These are phyloP conservation scores for Enteromius viviparus DNA, from an alignment of 2,797 vertebrate genomes.

Conservation along the genomic window DNA sequence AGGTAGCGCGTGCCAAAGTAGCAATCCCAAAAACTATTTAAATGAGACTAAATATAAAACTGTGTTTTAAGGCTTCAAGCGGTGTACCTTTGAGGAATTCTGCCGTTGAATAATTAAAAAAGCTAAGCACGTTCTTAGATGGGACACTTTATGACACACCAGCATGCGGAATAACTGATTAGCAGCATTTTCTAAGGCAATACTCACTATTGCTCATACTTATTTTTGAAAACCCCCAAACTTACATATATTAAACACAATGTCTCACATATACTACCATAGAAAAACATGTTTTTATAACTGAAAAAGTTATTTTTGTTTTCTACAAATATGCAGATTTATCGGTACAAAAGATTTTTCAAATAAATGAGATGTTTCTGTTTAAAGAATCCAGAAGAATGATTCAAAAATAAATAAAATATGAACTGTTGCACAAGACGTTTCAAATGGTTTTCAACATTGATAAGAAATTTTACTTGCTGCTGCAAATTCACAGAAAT, in stretches of 20 bases:
- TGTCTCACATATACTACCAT: background rate
- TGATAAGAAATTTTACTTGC: background rate
- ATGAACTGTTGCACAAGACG: no score
- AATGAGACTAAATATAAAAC: background rate
- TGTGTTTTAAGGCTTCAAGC: background rate
- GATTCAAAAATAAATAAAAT: no score
- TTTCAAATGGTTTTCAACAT: background rate
- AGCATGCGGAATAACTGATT: slow-evolving; percentile 11
- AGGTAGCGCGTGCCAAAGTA: background rate
- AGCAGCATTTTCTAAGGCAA: background rate
- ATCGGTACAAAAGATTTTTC: background rate
- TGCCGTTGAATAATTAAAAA: background rate
- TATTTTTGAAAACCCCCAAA: background rate
- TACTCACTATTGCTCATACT: background rate
- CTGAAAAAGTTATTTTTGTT: background rate
- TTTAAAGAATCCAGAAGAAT: background rate
- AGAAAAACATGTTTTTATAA: background rate
- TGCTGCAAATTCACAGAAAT: background rate
- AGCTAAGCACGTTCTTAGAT: background rate
- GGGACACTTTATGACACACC: slow-evolving; percentile 10
- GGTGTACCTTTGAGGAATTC: background rate
- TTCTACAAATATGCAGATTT: background rate
- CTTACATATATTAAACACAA: background rate
- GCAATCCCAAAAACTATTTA: background rate
- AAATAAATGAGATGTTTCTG: background rate